These are phyloP conservation scores for Eidolon dupreanum DNA, from an alignment of 2,797 vertebrate genomes.

Conservation along the genomic window DNA sequence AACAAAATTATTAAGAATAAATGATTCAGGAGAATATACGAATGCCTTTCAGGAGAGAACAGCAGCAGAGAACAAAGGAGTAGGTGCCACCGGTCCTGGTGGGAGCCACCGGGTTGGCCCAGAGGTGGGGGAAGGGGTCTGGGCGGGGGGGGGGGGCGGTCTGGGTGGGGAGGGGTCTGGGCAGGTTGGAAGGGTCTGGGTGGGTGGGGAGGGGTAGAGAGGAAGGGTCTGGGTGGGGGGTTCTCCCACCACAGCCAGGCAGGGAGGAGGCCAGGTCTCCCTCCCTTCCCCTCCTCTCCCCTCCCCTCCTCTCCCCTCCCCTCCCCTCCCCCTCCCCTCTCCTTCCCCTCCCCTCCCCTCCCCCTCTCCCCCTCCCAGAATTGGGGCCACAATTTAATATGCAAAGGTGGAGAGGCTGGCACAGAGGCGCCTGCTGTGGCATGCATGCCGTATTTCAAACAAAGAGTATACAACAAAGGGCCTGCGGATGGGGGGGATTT, in stretches of 20 bases:
- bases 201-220: not conserved
- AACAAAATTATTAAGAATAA: not conserved
- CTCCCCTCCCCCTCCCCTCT: not conserved
- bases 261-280: slow-evolving; percentile 34
- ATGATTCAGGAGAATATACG: not conserved
- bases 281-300: not conserved
- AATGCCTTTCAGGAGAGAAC: not conserved
- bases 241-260: slow-evolving; percentile 39
- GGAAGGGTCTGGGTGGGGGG: not conserved
- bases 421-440: slow-evolving; percentile 76
- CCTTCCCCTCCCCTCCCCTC: not conserved
- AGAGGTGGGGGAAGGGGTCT: fast-evolving
- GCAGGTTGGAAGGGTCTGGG: not conserved
- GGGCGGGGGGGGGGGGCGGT: not conserved
- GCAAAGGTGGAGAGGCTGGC: slow-evolving; percentile 85
- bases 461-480: slow-evolving; percentile 81
- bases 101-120: not conserved
- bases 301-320: not conserved
- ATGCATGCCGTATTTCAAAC: slow-evolving; percentile 81
- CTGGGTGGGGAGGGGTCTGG: not conserved
- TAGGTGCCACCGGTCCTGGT: no score
- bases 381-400: slow-evolving; percentile 82
- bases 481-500: slow-evolving; percentile 70
- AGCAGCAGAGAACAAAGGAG: slow-evolving; percentile 48
- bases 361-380: slow-evolving; percentile 75